These are phyloP conservation scores for Pipistrellus pipistrellus DNA, from an alignment of 2,797 vertebrate species.

Conservation along the genomic window DNA sequence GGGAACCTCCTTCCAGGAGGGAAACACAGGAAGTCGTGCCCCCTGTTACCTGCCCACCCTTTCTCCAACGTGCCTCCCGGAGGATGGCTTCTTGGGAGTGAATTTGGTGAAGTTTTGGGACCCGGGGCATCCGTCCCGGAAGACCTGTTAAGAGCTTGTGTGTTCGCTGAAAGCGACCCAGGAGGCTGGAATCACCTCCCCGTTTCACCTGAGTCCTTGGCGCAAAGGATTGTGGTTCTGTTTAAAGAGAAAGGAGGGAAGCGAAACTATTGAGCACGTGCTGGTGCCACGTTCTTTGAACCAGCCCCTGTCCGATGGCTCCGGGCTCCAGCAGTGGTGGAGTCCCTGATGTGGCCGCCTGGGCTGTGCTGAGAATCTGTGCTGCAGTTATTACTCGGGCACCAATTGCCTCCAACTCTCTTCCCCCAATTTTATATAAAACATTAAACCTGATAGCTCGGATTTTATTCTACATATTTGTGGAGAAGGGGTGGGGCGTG, in stretches of 20 bases:
- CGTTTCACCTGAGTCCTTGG: accelerated
- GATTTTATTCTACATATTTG: conserved; percentile 20
- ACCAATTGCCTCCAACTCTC: neutral
- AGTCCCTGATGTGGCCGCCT: neutral
- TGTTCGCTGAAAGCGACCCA: neutral
- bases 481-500: neutral
- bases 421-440: neutral
- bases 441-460: conserved; percentile 63
- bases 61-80: neutral
- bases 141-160: neutral
- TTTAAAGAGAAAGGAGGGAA: neutral
- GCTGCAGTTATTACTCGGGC: conserved; percentile 57
- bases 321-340: neutral
- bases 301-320: neutral
- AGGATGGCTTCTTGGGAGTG: neutral
- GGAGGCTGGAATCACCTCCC: neutral
- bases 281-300: neutral
- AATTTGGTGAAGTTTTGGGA: neutral
- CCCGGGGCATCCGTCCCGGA: accelerated
- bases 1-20: neutral
- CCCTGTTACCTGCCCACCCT: neutral
- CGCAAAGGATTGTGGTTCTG: neutral
- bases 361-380: neutral
- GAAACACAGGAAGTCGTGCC: neutral
- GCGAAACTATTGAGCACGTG: neutral